Percentiles rank a stretch among this genome's conserved stretches.
Evolutionary conservation across 2,797 vertebrate species (phyloP).

Genomic region (Brotula barbata): DNA sequence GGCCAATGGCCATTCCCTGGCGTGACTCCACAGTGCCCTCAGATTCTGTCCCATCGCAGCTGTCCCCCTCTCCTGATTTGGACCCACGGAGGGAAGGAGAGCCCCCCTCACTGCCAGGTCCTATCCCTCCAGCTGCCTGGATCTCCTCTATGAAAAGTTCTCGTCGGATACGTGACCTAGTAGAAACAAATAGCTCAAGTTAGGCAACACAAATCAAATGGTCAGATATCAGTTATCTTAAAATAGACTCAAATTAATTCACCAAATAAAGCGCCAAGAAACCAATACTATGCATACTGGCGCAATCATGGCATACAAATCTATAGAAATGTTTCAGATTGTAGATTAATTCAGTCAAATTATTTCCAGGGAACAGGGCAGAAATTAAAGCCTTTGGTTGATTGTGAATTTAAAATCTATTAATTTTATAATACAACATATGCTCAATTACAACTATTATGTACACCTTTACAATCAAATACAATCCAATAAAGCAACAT

Average conservation of each 20-base stretch:
- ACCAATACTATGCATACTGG: too few relatives aligned
- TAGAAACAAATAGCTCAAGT: conserved; percentile 32
- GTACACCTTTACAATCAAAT: too few relatives aligned
- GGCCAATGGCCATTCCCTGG: conserved; percentile 86
- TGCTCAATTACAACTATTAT: too few relatives aligned
- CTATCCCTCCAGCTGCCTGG: conserved; percentile 88
- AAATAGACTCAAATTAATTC: neutral
- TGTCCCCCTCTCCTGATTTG: conserved; percentile 93
- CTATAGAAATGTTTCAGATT: too few relatives aligned
- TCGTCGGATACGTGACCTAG: conserved; percentile 95
- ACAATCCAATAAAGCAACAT: too few relatives aligned
- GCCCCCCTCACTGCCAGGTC: conserved; percentile 88
- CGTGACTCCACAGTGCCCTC: conserved; percentile 86
- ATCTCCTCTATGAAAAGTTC: conserved; percentile 99
- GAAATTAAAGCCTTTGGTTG: neutral
- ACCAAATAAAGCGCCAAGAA: too few relatives aligned
- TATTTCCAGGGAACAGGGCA: neutral
- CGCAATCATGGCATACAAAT: too few relatives aligned
- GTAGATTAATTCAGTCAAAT: too few relatives aligned
- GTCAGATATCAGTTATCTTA: neutral
- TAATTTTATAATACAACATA: too few relatives aligned
- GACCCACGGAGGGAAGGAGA: conserved; percentile 88
- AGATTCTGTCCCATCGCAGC: conserved; percentile 93
- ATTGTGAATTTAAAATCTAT: too few relatives aligned
- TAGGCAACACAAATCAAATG: conserved; percentile 13